Percentiles rank a stretch among this genome's conserved stretches.
Conservation (phyloP, 1,140 invertebrate genomes). For the Paramacrobiotus metropolitanus region DNA sequence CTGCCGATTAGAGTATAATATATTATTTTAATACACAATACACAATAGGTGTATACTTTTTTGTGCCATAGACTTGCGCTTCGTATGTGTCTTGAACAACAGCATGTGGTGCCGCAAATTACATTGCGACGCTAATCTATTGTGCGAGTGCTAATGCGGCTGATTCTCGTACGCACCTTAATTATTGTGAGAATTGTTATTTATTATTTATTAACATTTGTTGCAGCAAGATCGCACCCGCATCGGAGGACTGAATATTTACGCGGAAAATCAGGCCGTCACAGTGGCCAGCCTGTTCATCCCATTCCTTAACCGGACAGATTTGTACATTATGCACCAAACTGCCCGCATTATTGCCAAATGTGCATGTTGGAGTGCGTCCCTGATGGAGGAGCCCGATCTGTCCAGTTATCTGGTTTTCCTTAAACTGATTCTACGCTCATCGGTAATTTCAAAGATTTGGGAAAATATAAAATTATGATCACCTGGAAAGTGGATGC, state of each 20-base stretch:
- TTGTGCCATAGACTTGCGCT: too few relatives aligned
- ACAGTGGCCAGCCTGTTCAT: conserved; percentile 78
- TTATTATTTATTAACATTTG: too few relatives aligned
- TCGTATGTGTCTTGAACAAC: too few relatives aligned
- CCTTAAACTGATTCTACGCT: conserved; percentile 81
- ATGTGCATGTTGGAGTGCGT: conserved; percentile 70
- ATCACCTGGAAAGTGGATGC: too few relatives aligned
- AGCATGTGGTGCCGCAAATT: too few relatives aligned
- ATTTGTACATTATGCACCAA: conserved; percentile 82
- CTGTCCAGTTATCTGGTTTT: conserved; percentile 88
- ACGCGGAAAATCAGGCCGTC: conserved; percentile 25
- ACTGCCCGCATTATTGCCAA: conserved; percentile 90
- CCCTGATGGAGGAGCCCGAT: conserved; percentile 79
- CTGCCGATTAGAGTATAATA: too few relatives aligned
- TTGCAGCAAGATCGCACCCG: conserved; percentile 29
- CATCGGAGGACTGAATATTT: conserved; percentile 28
- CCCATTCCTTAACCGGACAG: conserved; percentile 74
- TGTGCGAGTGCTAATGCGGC: too few relatives aligned
- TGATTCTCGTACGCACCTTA: too few relatives aligned
- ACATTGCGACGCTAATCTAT: too few relatives aligned
- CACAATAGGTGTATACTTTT: conserved; percentile 6
- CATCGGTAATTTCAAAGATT: conserved; percentile 14
- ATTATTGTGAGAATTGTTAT: too few relatives aligned
- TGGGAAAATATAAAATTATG: too few relatives aligned
- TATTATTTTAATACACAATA: neutral